These are phyloP conservation scores for Escarpia spicata DNA, from an alignment of 2,888 invertebrate genomes.

Conservation along the genomic window DNA sequence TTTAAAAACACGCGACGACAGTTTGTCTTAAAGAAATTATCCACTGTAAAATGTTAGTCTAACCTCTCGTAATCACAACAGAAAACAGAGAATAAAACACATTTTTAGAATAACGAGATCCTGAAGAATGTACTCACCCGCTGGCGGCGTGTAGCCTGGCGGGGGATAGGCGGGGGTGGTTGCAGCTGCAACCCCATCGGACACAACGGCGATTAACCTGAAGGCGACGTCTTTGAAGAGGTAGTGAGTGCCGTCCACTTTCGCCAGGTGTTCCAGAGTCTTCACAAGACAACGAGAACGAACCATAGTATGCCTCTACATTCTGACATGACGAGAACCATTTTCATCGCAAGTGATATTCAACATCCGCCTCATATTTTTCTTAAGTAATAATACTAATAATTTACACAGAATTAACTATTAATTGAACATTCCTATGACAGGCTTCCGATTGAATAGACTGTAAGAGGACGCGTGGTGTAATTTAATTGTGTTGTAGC, in stretches of 20 bases:
- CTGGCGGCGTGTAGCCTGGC: neutral
- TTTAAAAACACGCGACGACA: too few species aligned
- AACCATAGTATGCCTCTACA: neutral
- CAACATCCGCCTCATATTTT: too few species aligned
- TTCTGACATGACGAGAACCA: neutral
- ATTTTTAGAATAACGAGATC: too few species aligned
- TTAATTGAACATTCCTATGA: too few species aligned
- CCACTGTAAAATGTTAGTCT: too few species aligned
- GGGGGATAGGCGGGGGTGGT: neutral
- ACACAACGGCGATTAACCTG: neutral
- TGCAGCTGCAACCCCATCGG: neutral
- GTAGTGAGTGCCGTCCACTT: neutral
- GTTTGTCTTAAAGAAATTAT: too few species aligned
- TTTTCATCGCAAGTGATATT: neutral
- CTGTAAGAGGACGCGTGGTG: too few species aligned
- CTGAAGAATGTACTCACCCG: neutral
- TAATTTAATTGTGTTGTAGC: too few species aligned
- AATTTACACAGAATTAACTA: too few species aligned
- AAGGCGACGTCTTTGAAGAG: neutral
- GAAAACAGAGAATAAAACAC: neutral
- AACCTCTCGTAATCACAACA: neutral
- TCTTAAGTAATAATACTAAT: neutral
- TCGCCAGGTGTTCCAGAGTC: neutral
- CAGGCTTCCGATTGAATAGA: too few species aligned
- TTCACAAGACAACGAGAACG: neutral